Percentiles rank a stretch among this genome's conserved stretches.
Conservation (phyloP, 2,888 invertebrate genomes). For the Scaptomyza parva region DNA sequence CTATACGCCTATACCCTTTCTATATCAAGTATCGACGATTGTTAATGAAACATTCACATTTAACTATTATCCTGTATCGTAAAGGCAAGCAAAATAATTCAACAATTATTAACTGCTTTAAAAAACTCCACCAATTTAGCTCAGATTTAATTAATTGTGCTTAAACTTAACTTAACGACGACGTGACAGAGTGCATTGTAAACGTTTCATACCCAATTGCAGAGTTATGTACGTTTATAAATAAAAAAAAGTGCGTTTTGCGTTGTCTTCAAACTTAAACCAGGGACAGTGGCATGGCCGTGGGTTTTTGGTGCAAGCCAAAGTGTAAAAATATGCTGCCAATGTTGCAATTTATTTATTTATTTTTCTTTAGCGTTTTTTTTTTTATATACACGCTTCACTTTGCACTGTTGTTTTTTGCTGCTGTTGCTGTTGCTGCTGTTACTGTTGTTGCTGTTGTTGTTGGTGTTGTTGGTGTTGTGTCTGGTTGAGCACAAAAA, state of each 20-base stretch:
- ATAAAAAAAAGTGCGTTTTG: constrained; percentile 50
- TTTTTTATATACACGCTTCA: constrained; percentile 45
- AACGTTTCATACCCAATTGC: constrained; percentile 57
- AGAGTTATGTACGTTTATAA: constrained; percentile 19
- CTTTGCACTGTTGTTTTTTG: constrained; percentile 17
- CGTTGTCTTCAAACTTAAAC: constrained; percentile 41
- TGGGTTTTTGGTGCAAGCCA: constrained; percentile 74
- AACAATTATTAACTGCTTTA: neutral
- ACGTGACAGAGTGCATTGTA: constrained; percentile 57
- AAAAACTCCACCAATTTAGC: neutral
- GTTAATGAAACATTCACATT: neutral
- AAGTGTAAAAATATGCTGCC: constrained; percentile 80
- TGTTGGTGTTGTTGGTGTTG: constrained; percentile 49
- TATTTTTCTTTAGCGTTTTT: constrained; percentile 69
- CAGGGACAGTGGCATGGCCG: constrained; percentile 61
- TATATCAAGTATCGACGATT: neutral
- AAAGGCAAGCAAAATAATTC: neutral
- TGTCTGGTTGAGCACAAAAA: constrained; percentile 75
- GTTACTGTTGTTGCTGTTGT: constrained; percentile 28
- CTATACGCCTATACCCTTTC: neutral
- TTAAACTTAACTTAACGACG: neutral
- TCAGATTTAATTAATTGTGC: neutral
- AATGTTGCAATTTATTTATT: constrained; percentile 80
- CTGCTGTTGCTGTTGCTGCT: constrained; percentile 32
- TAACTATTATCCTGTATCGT: neutral